Percentiles rank a stretch among this genome's conserved stretches.
phyloP scores from a whole-genome alignment of 2,797 vertebrate genomes.

The Aselliscus stoliczkanus region DNA sequence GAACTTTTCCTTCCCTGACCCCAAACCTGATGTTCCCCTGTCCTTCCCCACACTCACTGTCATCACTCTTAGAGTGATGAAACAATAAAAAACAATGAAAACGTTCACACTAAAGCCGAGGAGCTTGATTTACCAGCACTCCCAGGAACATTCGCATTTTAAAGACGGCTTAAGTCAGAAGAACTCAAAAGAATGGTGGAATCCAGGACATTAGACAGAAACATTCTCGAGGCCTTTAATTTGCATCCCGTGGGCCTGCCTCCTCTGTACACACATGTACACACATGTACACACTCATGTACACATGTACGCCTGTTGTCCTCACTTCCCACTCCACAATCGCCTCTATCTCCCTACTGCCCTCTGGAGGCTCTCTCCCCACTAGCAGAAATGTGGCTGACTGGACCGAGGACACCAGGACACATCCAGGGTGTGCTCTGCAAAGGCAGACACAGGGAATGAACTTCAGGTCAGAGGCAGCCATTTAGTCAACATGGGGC shows the following conservation, averaged over 20 bases:
- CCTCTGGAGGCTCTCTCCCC: not conserved
- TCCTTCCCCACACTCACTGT: too few species aligned
- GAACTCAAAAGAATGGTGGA: not conserved
- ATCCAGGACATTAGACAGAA: not conserved
- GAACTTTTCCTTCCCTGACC: not conserved
- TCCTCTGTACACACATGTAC: not conserved
- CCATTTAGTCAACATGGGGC: not conserved
- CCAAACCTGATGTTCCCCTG: not conserved
- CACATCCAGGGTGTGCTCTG: not conserved
- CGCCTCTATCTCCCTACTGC: not conserved
- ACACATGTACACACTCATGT: rapidly evolving
- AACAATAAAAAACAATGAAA: not conserved
- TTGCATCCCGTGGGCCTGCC: not conserved
- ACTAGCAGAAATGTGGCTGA: not conserved
- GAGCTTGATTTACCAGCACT: not conserved
- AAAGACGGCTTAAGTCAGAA: not conserved
- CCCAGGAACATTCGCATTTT: not conserved
- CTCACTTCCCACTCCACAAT: not conserved
- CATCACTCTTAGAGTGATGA: not conserved
- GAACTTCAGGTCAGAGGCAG: not conserved
- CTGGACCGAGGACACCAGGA: not conserved
- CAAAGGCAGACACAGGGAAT: not conserved
- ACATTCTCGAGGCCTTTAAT: not conserved
- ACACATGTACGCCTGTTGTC: rapidly evolving
- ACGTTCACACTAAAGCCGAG: not conserved